Evolutionary conservation across 2,113 vertebrate genomes (phyloP).

Genomic region (human (Homo sapiens)): DNA sequence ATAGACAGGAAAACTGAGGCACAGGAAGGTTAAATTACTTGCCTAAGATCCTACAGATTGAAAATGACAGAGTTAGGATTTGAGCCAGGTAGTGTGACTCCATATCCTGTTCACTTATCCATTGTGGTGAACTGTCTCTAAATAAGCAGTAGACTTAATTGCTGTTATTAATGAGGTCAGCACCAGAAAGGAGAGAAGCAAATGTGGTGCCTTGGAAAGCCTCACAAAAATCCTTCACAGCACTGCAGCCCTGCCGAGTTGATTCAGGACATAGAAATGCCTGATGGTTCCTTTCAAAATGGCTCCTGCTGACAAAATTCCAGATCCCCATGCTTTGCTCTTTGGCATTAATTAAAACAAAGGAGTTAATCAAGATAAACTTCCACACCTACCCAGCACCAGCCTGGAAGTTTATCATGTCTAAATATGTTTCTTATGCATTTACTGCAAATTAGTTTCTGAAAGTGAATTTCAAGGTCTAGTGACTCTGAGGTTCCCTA

Average conservation of each 20-base stretch:
- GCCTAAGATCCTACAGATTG: not conserved
- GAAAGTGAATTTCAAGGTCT: conserved; percentile 99
- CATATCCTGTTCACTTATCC: not conserved
- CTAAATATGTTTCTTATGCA: conserved; percentile 97
- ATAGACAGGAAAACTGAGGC: not conserved
- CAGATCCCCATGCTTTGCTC: conserved; percentile 45
- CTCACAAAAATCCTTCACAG: not conserved
- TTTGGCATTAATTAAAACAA: conserved; percentile 85
- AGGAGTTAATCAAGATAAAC: conserved; percentile 87
- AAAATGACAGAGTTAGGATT: not conserved
- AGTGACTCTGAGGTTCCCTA: conserved; percentile 92
- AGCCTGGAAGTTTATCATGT: conserved; percentile 88
- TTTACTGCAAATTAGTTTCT: conserved; percentile 99
- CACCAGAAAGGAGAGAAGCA: not conserved
- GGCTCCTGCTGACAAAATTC: conserved; percentile 36
- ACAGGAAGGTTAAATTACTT: conserved; percentile 21
- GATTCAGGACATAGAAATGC: not conserved
- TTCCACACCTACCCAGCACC: conserved; percentile 81
- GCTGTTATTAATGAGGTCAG: conserved; percentile 14
- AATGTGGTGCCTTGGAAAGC: not conserved
- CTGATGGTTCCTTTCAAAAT: conserved; percentile 39
- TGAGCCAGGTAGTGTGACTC: not conserved
- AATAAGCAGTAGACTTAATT: not conserved
- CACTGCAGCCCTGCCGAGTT: not conserved
- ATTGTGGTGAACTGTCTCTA: not conserved